These are phyloP conservation scores for Verasper variegatus DNA, from an alignment of 2,113 vertebrate genomes.

Conservation along the genomic window DNA sequence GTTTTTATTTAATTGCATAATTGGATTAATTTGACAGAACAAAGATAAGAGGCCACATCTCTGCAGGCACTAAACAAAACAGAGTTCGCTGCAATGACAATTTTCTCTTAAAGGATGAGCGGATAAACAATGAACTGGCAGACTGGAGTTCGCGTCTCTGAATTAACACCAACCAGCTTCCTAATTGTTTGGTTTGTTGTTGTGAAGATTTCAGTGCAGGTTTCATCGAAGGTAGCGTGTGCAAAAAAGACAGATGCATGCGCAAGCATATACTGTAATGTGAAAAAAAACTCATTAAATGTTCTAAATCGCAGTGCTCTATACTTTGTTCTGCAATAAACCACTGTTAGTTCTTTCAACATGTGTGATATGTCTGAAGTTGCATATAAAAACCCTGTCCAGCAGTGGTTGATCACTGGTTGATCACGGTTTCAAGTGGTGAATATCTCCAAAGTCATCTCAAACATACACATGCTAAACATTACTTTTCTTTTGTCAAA, in stretches of 20 bases:
- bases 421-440: not conserved
- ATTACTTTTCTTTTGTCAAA: not conserved
- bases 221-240: not conserved
- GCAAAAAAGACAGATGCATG: not conserved
- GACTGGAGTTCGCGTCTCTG: not conserved
- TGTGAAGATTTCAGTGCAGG: not conserved
- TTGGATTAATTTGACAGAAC: constrained; percentile 28
- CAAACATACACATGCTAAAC: constrained; percentile 2
- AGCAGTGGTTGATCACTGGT: not conserved
- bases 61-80: no score
- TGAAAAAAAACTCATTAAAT: constrained; percentile 9
- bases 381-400: not conserved
- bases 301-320: not conserved
- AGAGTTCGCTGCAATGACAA: not conserved
- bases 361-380: constrained; percentile 10
- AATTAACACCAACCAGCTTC: not conserved
- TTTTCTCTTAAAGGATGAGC: not conserved
- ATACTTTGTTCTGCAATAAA: constrained; percentile 8
- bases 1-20: constrained; percentile 23
- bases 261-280: not conserved
- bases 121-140: not conserved
- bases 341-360: constrained; percentile 5
- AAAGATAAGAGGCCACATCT: constrained; percentile 8
- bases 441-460: constrained; percentile 21
- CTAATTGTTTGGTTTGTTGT: not conserved